Conservation (phyloP, 2,888 invertebrate genomes). For the Erebia epiphron region DNA sequence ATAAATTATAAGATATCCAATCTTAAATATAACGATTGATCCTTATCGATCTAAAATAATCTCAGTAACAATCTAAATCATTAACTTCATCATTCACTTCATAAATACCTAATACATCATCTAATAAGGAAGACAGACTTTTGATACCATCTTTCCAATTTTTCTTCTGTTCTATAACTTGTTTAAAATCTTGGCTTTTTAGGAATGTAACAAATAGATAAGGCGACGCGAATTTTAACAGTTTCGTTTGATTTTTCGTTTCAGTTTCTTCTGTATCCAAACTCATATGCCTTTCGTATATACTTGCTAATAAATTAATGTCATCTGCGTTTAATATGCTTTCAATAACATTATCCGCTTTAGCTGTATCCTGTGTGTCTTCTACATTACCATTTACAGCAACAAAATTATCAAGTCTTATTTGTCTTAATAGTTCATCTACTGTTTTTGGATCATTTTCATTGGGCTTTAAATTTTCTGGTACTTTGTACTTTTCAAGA, state of each 20-base stretch:
- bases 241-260: constrained; percentile 49
- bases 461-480: constrained; percentile 53
- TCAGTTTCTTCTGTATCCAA: constrained; percentile 56
- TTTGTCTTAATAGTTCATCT: constrained; percentile 54
- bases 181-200: constrained; percentile 83
- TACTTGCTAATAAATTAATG: constrained; percentile 82
- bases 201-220: constrained; percentile 84
- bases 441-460: constrained; percentile 54
- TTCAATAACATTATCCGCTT: constrained; percentile 84
- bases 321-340: constrained; percentile 85
- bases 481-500: constrained; percentile 81
- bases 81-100: constrained; percentile 80
- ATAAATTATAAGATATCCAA: constrained; percentile 14
- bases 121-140: constrained; percentile 87
- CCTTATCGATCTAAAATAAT: constrained; percentile 32
- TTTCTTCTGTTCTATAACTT: constrained; percentile 82
- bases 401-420: constrained; percentile 51
- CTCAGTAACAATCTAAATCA: constrained; percentile 88
- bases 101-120: constrained; percentile 87
- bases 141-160: constrained; percentile 87
- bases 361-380: constrained; percentile 43
- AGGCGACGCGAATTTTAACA: constrained; percentile 69
- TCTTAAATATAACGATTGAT: constrained; percentile 11
- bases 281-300: constrained; percentile 82
- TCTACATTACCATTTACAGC: constrained; percentile 47